Base-by-base conservation (phyloP, 2,888 invertebrate genomes). In the Acronicta alni region DNA sequence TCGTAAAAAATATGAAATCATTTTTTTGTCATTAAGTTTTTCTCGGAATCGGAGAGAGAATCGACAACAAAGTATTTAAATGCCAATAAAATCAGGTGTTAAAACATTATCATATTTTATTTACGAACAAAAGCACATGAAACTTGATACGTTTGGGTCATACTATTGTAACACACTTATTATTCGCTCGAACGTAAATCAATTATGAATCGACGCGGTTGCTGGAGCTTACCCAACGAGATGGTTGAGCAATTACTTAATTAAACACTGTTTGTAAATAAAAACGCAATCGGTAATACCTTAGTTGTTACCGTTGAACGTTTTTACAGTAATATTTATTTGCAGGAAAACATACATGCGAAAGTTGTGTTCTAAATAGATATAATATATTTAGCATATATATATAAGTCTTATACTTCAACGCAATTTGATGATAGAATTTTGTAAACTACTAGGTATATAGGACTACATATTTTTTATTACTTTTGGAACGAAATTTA, bases 251-350 rank as follows among this genome's bases (percentile, higher is more conserved):
- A 75, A 75, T 75, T 63, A 64, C 55, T 72, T 74, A 55, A 67
- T 74, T 68, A 74, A 74, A 64, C 60, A 61, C 68, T 72, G 72
- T 75, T 75, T 66, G 74, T 75, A 75, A 75, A 75, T 74, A 75
- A 68, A 74, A 77, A 66, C 38, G 75, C 63, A 71, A 74, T 67
- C 53, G 17, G 42, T 56, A 56, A 56, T 52, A 52, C 20, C 41
- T 30, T 15, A 18, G 45, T 54, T 42, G 46, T 47, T 63, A 52
- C 47, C 43, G 64, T 57, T 55, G 14, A 63, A 62, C 23, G 51
- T 69, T 66, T 66, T 42, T 56, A 47, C 14, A 14, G 5, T 1
- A 6, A 26, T 32, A 32, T 30, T 23, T 44, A 43, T 8, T 23
- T 14, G 41, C 12, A 17, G 3, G 18, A 20, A 18, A 41, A 41